Evolutionary conservation across 2,113 vertebrate species (phyloP), one percentile per base, ranked within the genome.

Genomic region (Fulica atra): DNA sequence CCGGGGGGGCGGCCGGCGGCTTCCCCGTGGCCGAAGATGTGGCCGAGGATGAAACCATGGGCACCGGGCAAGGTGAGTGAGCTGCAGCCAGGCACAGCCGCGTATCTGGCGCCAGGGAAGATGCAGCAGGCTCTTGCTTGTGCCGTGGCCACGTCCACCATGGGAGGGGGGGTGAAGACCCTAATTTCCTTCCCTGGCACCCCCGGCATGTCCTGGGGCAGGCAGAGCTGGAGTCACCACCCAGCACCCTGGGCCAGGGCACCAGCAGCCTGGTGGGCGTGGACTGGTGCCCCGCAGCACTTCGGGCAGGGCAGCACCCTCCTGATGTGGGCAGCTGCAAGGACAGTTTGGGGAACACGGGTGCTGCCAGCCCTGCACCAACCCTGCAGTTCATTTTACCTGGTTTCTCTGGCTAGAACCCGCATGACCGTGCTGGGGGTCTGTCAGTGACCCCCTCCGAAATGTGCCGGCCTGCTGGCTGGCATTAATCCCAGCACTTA

Each of bases 41-140:
- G 57, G 74, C 42, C 2, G 16, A 48, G 54, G 91, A 38, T 2
- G 17, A 42, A 25, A 36, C 53, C 78, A 1, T 2, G 19, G 71
- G 71, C 61, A 14, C 19, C 2, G 20, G 44, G 25, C 74, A 17
- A 92, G 97, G 97, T 96, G 96, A 95, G 96, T 60, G 77, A 66
- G 28, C 76, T 38, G 63, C 44, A 4, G 79, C 28, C 0, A 7
- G 89, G 61, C 31, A 16, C 28, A 13, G 48, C 5, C 4, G 0
- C 10, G 2, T 4, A 0, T 11, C 59, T 63, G 5, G 0, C 0
- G 3, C 26, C 9, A 9, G 59, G 61, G 26, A 36, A 36, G 66
- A 23, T 44, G 60, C 73, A 56, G 54, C 15, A 66, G 64, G 24
- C 20, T 83, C 24, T 35, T 1, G 3, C 13, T 70, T 4, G 5